Percentiles rank a stretch among this genome's conserved stretches.
phyloP scores from a whole-genome alignment of 2,113 vertebrate species.

The Tachycineta bicolor region DNA sequence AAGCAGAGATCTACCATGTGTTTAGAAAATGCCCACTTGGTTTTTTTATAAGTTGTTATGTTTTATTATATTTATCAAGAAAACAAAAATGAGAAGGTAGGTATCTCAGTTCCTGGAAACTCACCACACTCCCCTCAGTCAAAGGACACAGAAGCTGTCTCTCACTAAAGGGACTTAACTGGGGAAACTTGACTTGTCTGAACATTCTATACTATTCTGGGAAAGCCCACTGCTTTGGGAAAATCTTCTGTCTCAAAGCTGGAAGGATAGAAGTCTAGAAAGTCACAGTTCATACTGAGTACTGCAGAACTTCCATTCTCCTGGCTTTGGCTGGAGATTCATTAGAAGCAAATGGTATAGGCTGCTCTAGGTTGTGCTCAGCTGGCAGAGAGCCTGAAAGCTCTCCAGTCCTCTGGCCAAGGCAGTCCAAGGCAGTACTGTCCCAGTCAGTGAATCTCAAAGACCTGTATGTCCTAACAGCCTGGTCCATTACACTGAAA shows the following conservation, averaged over 20 bases:
- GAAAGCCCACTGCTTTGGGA: not conserved
- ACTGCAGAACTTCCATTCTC: not conserved
- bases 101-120: not conserved
- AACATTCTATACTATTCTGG: not conserved
- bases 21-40: not conserved
- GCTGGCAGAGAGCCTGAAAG: not conserved
- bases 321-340: not conserved
- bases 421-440: not conserved
- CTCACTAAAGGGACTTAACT: not conserved
- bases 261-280: not conserved
- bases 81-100: not conserved
- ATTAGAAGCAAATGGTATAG: not conserved
- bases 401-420: not conserved
- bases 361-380: not conserved
- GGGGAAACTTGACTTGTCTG: not conserved
- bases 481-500: not conserved
- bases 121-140: not conserved
- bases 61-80: not conserved
- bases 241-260: not conserved
- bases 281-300: not conserved
- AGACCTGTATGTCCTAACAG: not conserved
- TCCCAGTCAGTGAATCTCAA: not conserved
- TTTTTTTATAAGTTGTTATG: not conserved
- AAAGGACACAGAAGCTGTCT: not conserved
- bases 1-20: not conserved